These are phyloP conservation scores for Nansenia antarctica DNA, from an alignment of 2,113 vertebrate species.

Conservation along the genomic window DNA sequence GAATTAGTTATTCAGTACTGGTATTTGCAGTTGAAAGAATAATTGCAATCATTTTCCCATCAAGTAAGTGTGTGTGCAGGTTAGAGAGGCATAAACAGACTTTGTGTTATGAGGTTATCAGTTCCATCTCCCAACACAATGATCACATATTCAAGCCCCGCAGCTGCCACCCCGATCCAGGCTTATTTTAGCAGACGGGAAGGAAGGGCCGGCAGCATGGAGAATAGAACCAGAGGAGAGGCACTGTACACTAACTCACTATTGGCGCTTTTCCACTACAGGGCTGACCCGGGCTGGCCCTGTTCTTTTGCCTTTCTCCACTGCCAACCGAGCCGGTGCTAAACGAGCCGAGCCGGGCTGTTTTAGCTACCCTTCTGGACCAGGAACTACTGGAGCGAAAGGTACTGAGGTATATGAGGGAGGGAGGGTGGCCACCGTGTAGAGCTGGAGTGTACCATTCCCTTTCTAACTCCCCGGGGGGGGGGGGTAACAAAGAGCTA, in stretches of 20 bases:
- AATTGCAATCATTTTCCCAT: slow-evolving; percentile 6
- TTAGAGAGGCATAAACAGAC: slow-evolving; percentile 21
- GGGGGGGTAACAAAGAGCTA: slow-evolving; percentile 46
- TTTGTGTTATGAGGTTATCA: slow-evolving; percentile 46
- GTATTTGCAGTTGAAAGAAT: slow-evolving; percentile 14
- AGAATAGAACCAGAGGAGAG: slow-evolving; percentile 47
- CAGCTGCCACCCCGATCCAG: slow-evolving; percentile 50
- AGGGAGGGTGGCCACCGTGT: no score
- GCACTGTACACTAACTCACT: slow-evolving; percentile 39
- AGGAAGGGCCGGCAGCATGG: slow-evolving; percentile 62
- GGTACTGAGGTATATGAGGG: no score
- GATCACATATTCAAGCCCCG: slow-evolving; percentile 36
- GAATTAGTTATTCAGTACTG: not conserved
- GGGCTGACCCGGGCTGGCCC: no score
- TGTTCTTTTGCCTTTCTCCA: no score
- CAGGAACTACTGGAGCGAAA: no score
- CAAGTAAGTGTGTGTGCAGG: not conserved
- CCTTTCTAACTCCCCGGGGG: slow-evolving; percentile 19
- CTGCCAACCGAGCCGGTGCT: no score
- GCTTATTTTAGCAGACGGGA: slow-evolving; percentile 66
- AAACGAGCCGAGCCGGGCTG: no score
- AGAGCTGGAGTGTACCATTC: no score
- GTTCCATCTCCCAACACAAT: slow-evolving; percentile 55
- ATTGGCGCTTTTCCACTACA: slow-evolving; percentile 27
- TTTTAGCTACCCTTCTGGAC: no score